These are phyloP conservation scores for Augochlora pura DNA, from an alignment of 1,140 invertebrate species.

Conservation along the genomic window DNA sequence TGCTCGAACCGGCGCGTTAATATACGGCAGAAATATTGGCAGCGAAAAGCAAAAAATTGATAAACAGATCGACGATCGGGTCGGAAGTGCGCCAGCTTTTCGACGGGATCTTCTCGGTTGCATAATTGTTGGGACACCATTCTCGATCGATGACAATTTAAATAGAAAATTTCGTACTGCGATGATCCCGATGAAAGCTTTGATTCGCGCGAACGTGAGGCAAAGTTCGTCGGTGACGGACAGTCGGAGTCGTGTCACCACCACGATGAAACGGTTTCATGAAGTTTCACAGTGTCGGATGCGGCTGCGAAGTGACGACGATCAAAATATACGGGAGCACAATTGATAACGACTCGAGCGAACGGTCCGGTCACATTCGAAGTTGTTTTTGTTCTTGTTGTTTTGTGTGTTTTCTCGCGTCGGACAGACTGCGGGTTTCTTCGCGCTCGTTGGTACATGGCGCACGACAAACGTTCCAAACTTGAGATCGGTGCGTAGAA, in stretches of 20 bases:
- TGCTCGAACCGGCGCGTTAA: too few species aligned
- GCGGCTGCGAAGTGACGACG: background rate
- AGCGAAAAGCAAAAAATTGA: background rate
- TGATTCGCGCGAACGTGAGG: background rate
- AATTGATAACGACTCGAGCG: background rate
- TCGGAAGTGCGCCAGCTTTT: background rate
- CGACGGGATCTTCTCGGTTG: background rate
- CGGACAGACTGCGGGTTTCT: background rate
- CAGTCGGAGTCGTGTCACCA: background rate
- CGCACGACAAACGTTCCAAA: too few species aligned
- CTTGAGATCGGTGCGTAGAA: too few species aligned
- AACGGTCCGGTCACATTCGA: background rate
- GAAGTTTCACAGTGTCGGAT: background rate
- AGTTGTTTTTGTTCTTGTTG: background rate
- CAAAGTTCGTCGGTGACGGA: background rate
- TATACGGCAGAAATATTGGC: background rate
- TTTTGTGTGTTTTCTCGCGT: background rate
- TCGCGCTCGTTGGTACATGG: too few species aligned
- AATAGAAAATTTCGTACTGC: background rate
- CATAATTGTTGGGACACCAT: background rate
- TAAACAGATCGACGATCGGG: background rate
- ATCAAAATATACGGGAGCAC: background rate
- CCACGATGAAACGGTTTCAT: background rate
- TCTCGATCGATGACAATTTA: too few species aligned
- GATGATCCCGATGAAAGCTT: background rate